phyloP scores from a whole-genome alignment of 2,888 invertebrate genomes.

The Branchellion lobata region DNA sequence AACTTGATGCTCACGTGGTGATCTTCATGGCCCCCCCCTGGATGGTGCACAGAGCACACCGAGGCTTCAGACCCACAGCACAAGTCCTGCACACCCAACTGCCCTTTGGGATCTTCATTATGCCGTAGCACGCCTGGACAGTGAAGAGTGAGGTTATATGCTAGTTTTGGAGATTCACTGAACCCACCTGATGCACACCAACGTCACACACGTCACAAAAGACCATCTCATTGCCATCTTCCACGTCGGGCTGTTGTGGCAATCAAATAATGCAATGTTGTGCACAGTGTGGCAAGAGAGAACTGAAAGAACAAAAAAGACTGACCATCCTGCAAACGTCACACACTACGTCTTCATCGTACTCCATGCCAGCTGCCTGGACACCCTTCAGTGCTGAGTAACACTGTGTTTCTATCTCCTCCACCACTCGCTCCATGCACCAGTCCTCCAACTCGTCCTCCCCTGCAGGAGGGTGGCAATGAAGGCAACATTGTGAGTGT shows the following conservation, averaged over 20 bases:
- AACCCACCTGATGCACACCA: conserved; percentile 88
- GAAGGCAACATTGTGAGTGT: too few relatives aligned
- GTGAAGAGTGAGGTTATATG: too few relatives aligned
- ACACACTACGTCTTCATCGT: conserved; percentile 96
- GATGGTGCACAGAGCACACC: conserved; percentile 93
- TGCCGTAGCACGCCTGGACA: conserved; percentile 80
- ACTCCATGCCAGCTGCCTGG: conserved; percentile 80
- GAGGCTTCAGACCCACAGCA: conserved; percentile 75
- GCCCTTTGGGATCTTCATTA: conserved; percentile 86
- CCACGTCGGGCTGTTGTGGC: conserved; percentile 47
- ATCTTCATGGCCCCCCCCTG: conserved; percentile 97
- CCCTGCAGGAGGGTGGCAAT: conserved; percentile 59
- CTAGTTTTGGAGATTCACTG: neutral
- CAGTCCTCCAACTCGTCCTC: conserved; percentile 72
- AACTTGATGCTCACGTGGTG: conserved; percentile 69
- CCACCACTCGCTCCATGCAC: conserved; percentile 84
- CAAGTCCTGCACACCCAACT: conserved; percentile 96
- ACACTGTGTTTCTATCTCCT: conserved; percentile 78
- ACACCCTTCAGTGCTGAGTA: conserved; percentile 62
- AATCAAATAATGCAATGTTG: too few relatives aligned
- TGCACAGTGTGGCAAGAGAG: too few relatives aligned
- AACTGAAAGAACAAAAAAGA: conserved; percentile 48
- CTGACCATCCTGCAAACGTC: conserved; percentile 90
- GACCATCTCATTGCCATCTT: conserved; percentile 50
- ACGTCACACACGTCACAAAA: conserved; percentile 99